Conservation (phyloP, 2,888 invertebrate species). For the Amitus sp. region DNA sequence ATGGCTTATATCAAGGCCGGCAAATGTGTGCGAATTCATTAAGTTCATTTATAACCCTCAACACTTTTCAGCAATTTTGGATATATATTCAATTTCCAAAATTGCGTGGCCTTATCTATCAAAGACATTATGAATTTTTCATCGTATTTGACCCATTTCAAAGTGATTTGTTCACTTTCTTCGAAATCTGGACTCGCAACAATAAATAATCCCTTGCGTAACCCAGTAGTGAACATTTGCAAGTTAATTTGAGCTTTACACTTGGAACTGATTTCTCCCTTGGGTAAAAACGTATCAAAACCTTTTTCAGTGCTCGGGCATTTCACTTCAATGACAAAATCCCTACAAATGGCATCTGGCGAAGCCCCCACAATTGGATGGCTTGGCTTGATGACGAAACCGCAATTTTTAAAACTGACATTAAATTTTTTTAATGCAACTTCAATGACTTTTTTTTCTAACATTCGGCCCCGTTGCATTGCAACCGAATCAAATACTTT, state of each 20-base stretch:
- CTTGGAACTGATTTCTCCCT: neutral
- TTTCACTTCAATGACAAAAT: constrained; percentile 34
- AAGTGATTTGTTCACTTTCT: constrained; percentile 23
- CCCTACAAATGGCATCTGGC: constrained; percentile 28
- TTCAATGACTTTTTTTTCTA: neutral
- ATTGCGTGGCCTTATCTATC: constrained; percentile 6
- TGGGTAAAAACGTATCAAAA: neutral
- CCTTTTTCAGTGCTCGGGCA: constrained; percentile 19
- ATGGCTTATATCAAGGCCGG: too few species aligned
- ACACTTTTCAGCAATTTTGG: constrained; percentile 6
- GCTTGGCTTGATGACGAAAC: constrained; percentile 18
- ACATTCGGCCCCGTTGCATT: constrained; percentile 8
- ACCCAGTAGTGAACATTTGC: constrained; percentile 43
- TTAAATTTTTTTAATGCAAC: neutral
- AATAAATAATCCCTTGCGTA: constrained; percentile 41
- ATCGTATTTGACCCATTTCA: constrained; percentile 8
- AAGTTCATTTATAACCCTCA: too few species aligned
- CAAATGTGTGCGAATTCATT: too few species aligned
- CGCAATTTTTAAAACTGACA: constrained; percentile 3
- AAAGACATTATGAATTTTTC: neutral
- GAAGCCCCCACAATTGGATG: constrained; percentile 34
- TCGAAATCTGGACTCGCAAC: constrained; percentile 44
- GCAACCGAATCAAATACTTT: constrained; percentile 6
- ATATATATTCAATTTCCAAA: constrained; percentile 12
- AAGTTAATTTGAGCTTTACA: constrained; percentile 40